Conservation (phyloP, 2,113 vertebrate genomes). For the Ariopsis seemanni region DNA sequence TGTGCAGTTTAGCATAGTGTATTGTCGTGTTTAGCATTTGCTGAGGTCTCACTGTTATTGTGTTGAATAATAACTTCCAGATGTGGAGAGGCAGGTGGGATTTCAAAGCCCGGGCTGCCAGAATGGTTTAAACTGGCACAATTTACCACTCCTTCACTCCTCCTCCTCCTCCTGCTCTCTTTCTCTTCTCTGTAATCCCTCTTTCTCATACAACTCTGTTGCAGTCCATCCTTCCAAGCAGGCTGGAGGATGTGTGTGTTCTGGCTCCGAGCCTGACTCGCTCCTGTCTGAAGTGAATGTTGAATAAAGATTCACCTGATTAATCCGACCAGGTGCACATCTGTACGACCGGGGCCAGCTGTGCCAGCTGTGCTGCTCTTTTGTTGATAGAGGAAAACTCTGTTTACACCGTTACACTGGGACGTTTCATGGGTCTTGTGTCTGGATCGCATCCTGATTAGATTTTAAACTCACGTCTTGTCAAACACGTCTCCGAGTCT, state of each 20-base stretch:
- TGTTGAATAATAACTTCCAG: conserved; percentile 25
- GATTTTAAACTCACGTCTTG: neutral
- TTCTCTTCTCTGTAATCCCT: neutral
- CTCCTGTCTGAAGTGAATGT: conserved; percentile 1
- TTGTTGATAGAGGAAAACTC: neutral
- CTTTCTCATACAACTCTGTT: neutral
- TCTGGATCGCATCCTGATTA: neutral
- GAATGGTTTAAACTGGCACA: neutral
- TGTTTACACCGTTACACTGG: neutral
- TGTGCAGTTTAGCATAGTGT: neutral
- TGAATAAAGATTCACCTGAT: neutral
- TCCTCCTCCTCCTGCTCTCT: neutral
- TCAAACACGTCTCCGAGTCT: neutral
- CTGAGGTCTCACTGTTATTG: conserved; percentile 2
- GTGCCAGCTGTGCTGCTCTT: neutral
- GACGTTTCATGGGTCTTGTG: neutral
- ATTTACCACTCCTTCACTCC: neutral
- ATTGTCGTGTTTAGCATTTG: neutral
- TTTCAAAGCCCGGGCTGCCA: conserved; percentile 17
- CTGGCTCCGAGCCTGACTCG: neutral
- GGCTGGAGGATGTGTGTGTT: neutral
- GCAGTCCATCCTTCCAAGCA: neutral
- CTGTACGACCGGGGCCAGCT: conserved; percentile 6
- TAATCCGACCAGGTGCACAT: conserved; percentile 13
- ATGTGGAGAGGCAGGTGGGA: conserved; percentile 25